Conservation (phyloP, 1,140 invertebrate species). For the Cotesia glomerata region DNA sequence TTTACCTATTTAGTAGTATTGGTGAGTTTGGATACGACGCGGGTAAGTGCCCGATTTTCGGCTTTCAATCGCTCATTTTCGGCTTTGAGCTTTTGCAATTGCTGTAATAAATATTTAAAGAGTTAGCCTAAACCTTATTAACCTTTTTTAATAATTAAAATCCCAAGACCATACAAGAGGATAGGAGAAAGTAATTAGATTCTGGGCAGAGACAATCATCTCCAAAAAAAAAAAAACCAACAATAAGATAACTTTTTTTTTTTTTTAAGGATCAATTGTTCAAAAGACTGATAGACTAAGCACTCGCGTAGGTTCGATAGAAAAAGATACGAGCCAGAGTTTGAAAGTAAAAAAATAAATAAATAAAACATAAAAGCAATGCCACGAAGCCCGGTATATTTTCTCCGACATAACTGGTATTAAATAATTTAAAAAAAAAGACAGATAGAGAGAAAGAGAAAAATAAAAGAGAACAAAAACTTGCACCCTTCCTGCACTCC, state of each 20-base stretch:
- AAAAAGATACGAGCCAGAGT: constrained; percentile 38
- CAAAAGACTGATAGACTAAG: too few species aligned
- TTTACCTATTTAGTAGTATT: constrained; percentile 85
- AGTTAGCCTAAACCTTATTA: constrained; percentile 54
- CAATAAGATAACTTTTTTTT: neutral
- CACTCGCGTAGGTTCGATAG: neutral
- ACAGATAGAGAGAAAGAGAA: constrained; percentile 40
- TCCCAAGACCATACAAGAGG: constrained; percentile 19
- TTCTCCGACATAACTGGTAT: constrained; percentile 10
- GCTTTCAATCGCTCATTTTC: constrained; percentile 95
- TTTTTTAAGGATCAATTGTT: neutral
- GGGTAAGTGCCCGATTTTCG: constrained; percentile 92
- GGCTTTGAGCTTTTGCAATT: constrained; percentile 96
- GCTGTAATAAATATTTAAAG: constrained; percentile 78
- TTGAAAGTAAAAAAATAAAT: constrained; percentile 35
- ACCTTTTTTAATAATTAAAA: constrained; percentile 4
- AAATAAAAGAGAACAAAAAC: constrained; percentile 21
- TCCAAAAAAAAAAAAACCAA: neutral
- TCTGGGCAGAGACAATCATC: too few species aligned
- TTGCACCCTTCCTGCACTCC: constrained; percentile 43
- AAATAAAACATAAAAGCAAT: constrained; percentile 35
- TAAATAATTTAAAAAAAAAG: constrained; percentile 34
- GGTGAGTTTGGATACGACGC: constrained; percentile 94
- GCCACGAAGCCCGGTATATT: constrained; percentile 32
- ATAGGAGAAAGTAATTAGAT: neutral